Percentiles rank a stretch among this genome's conserved stretches.
phyloP scores from a whole-genome alignment of 2,888 invertebrate genomes.

The Emmelina monodactyla region DNA sequence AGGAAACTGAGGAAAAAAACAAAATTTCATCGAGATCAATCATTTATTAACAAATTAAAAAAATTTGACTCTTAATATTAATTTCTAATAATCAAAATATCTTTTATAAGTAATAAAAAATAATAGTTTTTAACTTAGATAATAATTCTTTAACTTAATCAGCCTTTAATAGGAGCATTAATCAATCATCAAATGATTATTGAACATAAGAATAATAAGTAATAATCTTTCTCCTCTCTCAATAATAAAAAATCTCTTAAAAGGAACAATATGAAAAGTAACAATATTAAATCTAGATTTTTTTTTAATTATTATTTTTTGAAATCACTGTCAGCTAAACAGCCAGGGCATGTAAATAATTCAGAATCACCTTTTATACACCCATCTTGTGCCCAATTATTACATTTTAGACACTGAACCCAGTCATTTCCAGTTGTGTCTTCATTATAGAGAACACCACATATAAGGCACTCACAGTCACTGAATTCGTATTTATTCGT shows the following conservation, averaged over 20 bases:
- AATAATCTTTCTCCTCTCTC: not conserved
- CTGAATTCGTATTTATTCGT: constrained; percentile 5
- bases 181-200: not conserved
- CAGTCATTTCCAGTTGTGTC: constrained; percentile 3
- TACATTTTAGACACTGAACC: not conserved
- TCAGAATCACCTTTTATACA: constrained; percentile 2
- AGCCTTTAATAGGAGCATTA: not conserved
- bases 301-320: constrained; percentile 1
- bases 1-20: constrained; percentile 4
- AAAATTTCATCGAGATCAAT: constrained; percentile 1
- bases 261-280: not conserved
- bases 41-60: not conserved
- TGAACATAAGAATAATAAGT: not conserved
- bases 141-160: too few relatives aligned
- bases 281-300: not conserved
- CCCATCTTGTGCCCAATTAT: constrained; percentile 5
- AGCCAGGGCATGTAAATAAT: constrained; percentile 4
- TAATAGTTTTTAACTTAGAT: too few relatives aligned
- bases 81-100: not conserved
- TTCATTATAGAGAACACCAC: constrained; percentile 2
- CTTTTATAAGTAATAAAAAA: too few relatives aligned
- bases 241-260: not conserved
- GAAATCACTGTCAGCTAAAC: constrained; percentile 2
- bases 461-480: constrained; percentile 4
- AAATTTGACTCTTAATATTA: constrained; percentile 1